Base-by-base conservation (phyloP, 1,140 invertebrate species). In the Goniozus legneri region DNA sequence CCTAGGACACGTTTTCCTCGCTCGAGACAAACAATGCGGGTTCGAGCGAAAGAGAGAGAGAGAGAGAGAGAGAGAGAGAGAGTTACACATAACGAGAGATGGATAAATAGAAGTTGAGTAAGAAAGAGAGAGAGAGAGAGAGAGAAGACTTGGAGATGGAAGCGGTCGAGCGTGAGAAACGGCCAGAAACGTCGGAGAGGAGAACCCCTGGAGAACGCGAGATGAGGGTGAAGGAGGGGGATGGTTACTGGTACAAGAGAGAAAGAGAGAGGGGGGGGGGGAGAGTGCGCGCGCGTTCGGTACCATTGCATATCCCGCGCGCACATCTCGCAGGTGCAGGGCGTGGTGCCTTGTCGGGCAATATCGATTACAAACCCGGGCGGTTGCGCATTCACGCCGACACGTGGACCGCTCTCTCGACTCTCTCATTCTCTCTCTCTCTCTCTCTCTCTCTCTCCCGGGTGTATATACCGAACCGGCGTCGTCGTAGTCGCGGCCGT, bases 291-390 rank as follows among this genome's bases (percentile, higher is more conserved):
- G 47, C 56, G n/a, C 56, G 55, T 59, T 60, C 45, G 54, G 57
- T 60, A 56, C 56, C 62, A 58, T 62, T 71, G 68, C 71, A 72
- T 74, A 58, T 41, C 46, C 42, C 52, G 8, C 68, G 68, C 64
- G 67, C 67, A 72, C 67, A 71, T 71, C 68, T 70, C 60, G 69
- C 69, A 71, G 71, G 65, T 74, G 67, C 67, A 74, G 71, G 71
- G 71, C 71, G 71, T 74, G 71, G 71, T 74, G 72, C 70, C 71
- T 72, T 73, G 70, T 71, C 70, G 69, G n/a, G 68, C 71, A 73
- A 74, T 74, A 74, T 74, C 69, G 71, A 74, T 74, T 74, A 73
- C 71, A 73, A 60, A 71, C 60, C 67, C 63, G 65, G 66, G 71
- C 69, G 70, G 71, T 74, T 74, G 71, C 71, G 71, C 71, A 73